A percentile compares a stretch with the other conserved stretches of the same genome.
phyloP scores from a whole-genome alignment of 2,888 invertebrate species.

The Drosophila infuscata region DNA sequence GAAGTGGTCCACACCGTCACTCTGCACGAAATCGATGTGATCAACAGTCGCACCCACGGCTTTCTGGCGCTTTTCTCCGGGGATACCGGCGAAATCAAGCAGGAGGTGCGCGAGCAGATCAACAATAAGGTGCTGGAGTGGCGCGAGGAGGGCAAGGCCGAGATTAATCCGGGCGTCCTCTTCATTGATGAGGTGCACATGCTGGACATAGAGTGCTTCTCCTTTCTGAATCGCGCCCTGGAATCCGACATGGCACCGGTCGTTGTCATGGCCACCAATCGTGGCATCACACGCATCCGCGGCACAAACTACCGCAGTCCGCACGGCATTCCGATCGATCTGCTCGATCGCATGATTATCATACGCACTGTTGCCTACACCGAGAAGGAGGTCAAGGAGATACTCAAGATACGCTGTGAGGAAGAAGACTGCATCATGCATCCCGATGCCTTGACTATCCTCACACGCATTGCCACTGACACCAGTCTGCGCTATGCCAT shows the following conservation, averaged over 20 bases:
- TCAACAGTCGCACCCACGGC: conserved; percentile 99
- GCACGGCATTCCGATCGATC: conserved; percentile 98
- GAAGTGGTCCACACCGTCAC: conserved; percentile 99
- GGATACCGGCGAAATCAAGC: conserved; percentile 99
- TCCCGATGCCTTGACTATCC: conserved; percentile 94
- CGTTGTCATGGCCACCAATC: conserved; percentile 99
- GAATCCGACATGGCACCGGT: conserved; percentile 99
- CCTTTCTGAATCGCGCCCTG: conserved; percentile 97
- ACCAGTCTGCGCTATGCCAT: conserved; percentile 98
- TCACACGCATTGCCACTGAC: conserved; percentile 96
- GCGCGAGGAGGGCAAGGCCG: conserved; percentile 99
- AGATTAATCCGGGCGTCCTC: conserved; percentile 98
- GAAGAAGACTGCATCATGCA: conserved; percentile 99
- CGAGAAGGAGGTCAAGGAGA: conserved; percentile 95
- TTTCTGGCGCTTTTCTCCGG: conserved; percentile 98
- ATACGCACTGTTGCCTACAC: conserved; percentile 95
- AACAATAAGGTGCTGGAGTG: conserved; percentile 99
- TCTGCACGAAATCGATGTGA: conserved; percentile 99
- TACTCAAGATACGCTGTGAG: conserved; percentile 97
- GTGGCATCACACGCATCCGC: conserved; percentile 96
- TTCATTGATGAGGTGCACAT: conserved; percentile 99
- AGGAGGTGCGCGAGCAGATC: conserved; percentile 98
- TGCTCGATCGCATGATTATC: conserved; percentile 97
- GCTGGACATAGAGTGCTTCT: conserved; percentile 99
- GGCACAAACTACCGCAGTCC: conserved; percentile 97